Evolutionary conservation across 92 coral and sea anemone genomes (phyloP), one percentile per base, ranked within the genome.

Genomic region (Muricea muricata): DNA sequence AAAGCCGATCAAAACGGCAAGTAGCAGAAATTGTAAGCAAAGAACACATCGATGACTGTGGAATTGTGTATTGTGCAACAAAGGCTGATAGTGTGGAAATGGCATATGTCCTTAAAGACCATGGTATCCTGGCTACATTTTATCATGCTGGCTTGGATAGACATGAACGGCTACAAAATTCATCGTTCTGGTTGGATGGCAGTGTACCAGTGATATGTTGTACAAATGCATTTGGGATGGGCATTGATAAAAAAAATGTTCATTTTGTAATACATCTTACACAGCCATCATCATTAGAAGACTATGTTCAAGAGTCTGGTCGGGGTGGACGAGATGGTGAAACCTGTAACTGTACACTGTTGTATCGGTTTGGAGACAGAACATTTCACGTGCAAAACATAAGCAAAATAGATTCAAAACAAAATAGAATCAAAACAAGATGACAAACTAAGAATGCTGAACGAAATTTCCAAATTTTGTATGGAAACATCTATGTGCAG

Each of bases 31-130:
- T 35, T 7, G 34, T 75, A 12, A 20, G 23, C 14, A 25, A 30
- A 26, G 66, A 75, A 1, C 68, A 48, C 50, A 32, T n/a, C 1
- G 68, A 56, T 12, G 40, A 26, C 11, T 75, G 81, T 75, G 81
- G 81, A 17, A 75, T 75, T 28, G 82, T 84, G 20, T 84, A 84
- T 54, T 84, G 88, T 75, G 73, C 82, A 20, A 58, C 82, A 28
- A 73, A 73, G 21, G 82, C 74, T 1, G 88, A 84, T 76, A 75
- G 35, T 7, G 81, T 75, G 13, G 81, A 75, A 75, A 75, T 75
- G 81, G 81, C 81, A 2, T 75, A 25, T 25, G 81, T 48, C 6
- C 18, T 47, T 13, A 75, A 75, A 37, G 81, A 75, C 24, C 65
- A 56, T 25, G 81, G 81, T 6, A 75, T 46, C 8, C 68, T 15